phyloP scores from a whole-genome alignment of 2,113 vertebrate species.

The Synodontis membranacea region DNA sequence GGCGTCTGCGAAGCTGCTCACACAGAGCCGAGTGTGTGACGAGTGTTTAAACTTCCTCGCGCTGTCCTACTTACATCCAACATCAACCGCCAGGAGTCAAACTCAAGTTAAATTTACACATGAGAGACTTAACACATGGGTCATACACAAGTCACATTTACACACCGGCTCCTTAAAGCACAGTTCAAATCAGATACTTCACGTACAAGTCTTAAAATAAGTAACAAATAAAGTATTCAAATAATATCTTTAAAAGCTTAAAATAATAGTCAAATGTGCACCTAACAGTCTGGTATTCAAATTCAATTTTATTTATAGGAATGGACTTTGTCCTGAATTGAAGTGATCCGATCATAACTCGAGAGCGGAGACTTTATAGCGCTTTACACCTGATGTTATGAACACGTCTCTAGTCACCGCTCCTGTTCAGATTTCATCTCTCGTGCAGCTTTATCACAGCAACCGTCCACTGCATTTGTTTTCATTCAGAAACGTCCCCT shows the following conservation, averaged over 20 bases:
- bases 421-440: no score
- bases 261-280: not conserved
- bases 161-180: not conserved
- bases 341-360: not conserved
- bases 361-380: not conserved
- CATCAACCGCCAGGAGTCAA: constrained; percentile 20
- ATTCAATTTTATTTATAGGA: not conserved
- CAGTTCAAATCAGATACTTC: not conserved
- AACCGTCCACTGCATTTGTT: not conserved
- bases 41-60: constrained; percentile 21
- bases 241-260: no score
- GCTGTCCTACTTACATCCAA: constrained; percentile 25
- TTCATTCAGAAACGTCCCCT: not conserved
- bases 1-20: constrained; percentile 15
- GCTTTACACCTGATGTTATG: not conserved
- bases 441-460: not conserved
- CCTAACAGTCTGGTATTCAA: not conserved
- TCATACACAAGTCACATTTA: not conserved
- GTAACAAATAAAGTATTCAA: no score
- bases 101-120: constrained; percentile 19
- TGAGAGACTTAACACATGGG: not conserved
- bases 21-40: constrained; percentile 12
- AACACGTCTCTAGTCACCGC: not conserved
- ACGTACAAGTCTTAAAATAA: not conserved
- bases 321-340: not conserved